A percentile compares a stretch with the other conserved stretches of the same genome.
Evolutionary conservation across 2,113 vertebrate genomes (phyloP).

Genomic region (Glaucidium brasilianum): DNA sequence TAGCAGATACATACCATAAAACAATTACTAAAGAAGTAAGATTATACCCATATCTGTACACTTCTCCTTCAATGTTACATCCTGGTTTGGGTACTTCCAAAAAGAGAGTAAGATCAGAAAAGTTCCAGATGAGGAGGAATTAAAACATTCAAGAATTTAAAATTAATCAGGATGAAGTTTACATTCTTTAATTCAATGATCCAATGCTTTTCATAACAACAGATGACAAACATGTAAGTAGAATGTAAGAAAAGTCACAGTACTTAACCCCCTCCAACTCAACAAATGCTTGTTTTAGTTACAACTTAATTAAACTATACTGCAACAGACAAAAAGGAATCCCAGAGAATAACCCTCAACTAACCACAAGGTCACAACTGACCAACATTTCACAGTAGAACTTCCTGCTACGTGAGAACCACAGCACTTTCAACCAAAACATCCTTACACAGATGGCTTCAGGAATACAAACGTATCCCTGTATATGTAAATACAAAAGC

Average conservation of each 20-base stretch:
- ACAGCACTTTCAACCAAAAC: background rate
- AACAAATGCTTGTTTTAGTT: background rate
- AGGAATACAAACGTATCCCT: accelerated
- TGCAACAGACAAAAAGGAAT: background rate
- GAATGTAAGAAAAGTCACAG: background rate
- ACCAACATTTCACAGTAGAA: background rate
- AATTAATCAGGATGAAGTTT: background rate
- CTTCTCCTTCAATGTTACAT: background rate
- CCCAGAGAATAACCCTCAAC: background rate
- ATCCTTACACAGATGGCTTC: too few species aligned
- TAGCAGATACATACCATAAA: background rate
- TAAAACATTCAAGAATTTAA: background rate
- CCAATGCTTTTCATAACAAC: background rate
- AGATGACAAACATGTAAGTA: background rate
- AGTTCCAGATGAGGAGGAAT: background rate
- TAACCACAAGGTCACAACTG: background rate
- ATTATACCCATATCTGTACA: background rate
- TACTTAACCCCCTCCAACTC: background rate
- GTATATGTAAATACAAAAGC: accelerated
- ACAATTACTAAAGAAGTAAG: background rate
- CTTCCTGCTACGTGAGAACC: background rate
- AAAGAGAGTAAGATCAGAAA: background rate
- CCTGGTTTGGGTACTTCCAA: background rate
- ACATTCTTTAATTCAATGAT: background rate
- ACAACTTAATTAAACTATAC: background rate